Percentiles rank a stretch among this genome's conserved stretches.
These are phyloP conservation scores for Drosophila histrio DNA, from an alignment of 2,888 invertebrate species.

Conservation along the genomic window DNA sequence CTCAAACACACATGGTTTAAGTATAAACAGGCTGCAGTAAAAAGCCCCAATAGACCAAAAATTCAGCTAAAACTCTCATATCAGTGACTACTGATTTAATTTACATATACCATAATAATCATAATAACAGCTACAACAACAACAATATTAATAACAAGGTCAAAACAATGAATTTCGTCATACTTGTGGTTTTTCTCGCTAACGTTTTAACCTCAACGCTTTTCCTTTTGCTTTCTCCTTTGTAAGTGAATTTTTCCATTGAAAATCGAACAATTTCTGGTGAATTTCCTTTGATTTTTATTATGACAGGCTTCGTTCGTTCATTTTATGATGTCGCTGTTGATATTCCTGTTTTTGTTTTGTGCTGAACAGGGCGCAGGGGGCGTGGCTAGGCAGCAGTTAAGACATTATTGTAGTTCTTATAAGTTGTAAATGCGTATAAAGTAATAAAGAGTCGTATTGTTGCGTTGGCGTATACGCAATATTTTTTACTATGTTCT, in stretches of 20 bases:
- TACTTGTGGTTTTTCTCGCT: not conserved
- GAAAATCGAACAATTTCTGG: conserved; percentile 59
- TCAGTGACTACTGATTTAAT: not conserved
- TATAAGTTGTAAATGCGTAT: conserved; percentile 12
- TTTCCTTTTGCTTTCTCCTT: not conserved
- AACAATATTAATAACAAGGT: conserved; percentile 8
- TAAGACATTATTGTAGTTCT: conserved; percentile 46
- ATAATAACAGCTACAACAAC: not conserved
- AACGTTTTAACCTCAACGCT: not conserved
- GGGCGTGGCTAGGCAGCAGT: conserved; percentile 13
- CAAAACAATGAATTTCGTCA: conserved; percentile 15
- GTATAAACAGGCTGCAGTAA: conserved; percentile 13
- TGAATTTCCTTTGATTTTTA: conserved; percentile 54
- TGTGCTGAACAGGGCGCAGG: not conserved
- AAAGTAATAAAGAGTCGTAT: not conserved
- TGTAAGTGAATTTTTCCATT: conserved; percentile 27
- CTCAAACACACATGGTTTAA: not conserved
- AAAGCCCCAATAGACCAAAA: not conserved
- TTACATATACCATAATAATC: not conserved
- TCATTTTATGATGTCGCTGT: conserved; percentile 1
- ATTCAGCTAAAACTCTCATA: conserved; percentile 5
- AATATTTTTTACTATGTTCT: conserved; percentile 20
- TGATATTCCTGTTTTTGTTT: conserved; percentile 26
- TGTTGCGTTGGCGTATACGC: conserved; percentile 35
- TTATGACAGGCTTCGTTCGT: conserved; percentile 39